A percentile compares a stretch with the other conserved stretches of the same genome.
These are phyloP conservation scores for Chelon auratus DNA, from an alignment of 2,797 vertebrate genomes.

Conservation along the genomic window DNA sequence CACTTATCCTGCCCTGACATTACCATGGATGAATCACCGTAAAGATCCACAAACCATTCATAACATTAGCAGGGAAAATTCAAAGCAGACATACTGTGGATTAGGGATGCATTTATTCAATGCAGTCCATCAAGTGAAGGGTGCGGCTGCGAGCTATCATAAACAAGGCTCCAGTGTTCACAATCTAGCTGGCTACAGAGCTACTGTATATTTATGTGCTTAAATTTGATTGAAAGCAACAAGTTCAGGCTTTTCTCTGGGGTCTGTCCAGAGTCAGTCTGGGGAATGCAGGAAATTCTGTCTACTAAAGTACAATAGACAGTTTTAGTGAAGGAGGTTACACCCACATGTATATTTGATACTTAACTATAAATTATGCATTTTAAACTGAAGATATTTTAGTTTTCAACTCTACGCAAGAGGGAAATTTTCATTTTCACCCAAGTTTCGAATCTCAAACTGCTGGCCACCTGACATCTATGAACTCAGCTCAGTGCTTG, in stretches of 20 bases:
- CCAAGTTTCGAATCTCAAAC: not conserved
- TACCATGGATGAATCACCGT: constrained; percentile 18
- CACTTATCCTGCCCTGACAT: not conserved
- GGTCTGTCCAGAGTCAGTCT: constrained; percentile 9
- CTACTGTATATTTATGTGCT: constrained; percentile 59
- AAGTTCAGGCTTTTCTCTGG: constrained; percentile 42
- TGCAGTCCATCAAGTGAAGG: constrained; percentile 45
- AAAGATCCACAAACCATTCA: constrained; percentile 32
- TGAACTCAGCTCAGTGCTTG: constrained; percentile 60
- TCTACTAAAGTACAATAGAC: constrained; percentile 9
- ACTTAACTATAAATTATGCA: not conserved
- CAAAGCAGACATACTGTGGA: constrained; percentile 37
- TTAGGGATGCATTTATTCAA: constrained; percentile 56
- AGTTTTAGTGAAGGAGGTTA: constrained; percentile 18
- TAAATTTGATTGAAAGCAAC: constrained; percentile 56
- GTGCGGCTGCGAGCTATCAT: constrained; percentile 45
- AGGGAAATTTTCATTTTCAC: not conserved
- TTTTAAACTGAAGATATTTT: not conserved
- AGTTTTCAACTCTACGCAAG: no score
- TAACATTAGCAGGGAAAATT: constrained; percentile 28
- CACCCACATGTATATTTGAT: constrained; percentile 28
- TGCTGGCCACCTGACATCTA: constrained; percentile 58
- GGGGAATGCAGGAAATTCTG: constrained; percentile 24
- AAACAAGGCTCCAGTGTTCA: constrained; percentile 53
- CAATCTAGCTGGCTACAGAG: constrained; percentile 25